These are phyloP conservation scores for Rhombomys opimus DNA, from an alignment of 2,113 vertebrate species.

Conservation along the genomic window DNA sequence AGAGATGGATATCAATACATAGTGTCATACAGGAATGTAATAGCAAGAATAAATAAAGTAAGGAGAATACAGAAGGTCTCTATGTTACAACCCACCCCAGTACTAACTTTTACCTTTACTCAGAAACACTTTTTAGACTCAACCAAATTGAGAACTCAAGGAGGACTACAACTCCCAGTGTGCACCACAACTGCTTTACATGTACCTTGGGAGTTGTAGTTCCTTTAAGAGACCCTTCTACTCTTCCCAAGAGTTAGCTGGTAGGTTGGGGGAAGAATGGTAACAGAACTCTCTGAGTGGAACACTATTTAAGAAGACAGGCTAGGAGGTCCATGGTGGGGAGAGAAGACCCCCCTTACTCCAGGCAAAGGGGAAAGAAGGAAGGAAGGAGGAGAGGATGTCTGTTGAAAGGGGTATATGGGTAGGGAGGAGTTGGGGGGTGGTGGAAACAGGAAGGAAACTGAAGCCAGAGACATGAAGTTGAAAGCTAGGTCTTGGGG, in stretches of 20 bases:
- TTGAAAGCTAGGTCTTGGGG: conserved; percentile 76
- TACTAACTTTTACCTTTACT: conserved; percentile 7
- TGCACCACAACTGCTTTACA: conserved; percentile 61
- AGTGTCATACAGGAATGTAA: background rate
- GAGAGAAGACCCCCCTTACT: conserved; percentile 63
- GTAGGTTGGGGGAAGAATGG: background rate
- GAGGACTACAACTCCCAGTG: conserved; percentile 81
- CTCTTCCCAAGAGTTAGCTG: conserved; percentile 19
- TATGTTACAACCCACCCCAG: background rate
- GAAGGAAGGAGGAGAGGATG: conserved; percentile 83
- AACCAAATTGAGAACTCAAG: conserved; percentile 26
- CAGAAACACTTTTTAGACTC: conserved; percentile 34
- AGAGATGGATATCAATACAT: background rate
- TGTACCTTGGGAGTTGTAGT: conserved; percentile 81
- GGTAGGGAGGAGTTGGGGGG: conserved; percentile 74
- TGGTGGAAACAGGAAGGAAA: conserved; percentile 84
- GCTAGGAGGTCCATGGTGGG: background rate
- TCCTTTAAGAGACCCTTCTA: conserved; percentile 47
- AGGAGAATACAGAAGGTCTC: background rate
- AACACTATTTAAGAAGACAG: conserved; percentile 15
- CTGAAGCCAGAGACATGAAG: conserved; percentile 82
- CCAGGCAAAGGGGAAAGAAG: conserved; percentile 71
- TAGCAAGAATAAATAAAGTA: background rate
- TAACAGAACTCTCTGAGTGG: background rate
- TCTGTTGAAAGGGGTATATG: conserved; percentile 83